Evolutionary conservation across 2,113 vertebrate species (phyloP).

Genomic region (Podiceps cristatus): DNA sequence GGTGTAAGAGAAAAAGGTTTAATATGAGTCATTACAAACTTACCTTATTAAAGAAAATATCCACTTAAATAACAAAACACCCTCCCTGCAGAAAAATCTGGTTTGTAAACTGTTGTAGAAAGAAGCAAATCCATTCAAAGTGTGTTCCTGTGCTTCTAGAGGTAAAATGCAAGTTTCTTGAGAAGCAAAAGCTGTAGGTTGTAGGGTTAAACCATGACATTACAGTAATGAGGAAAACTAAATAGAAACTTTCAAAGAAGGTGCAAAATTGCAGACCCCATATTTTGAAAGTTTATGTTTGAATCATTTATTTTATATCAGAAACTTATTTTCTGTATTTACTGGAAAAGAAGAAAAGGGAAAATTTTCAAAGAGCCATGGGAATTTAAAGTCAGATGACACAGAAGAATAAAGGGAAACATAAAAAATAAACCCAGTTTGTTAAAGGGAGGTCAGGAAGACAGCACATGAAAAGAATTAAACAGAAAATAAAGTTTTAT

Average conservation of each 20-base stretch:
- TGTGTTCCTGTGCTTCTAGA: neutral
- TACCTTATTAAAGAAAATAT: neutral
- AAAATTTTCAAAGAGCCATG: neutral
- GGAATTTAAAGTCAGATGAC: neutral
- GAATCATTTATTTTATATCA: neutral
- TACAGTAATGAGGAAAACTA: neutral
- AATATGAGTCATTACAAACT: neutral
- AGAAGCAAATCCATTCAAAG: neutral
- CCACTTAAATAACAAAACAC: neutral
- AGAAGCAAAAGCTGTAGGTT: neutral
- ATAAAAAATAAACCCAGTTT: neutral
- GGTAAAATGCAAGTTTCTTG: neutral
- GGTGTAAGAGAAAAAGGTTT: neutral
- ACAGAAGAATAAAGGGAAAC: neutral
- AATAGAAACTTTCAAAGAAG: neutral
- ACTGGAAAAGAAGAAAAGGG: neutral
- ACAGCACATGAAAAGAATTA: neutral
- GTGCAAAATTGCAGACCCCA: neutral
- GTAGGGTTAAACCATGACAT: neutral
- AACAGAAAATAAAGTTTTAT: neutral
- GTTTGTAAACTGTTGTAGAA: neutral
- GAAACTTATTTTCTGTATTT: neutral
- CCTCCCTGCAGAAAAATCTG: neutral
- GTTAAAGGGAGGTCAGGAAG: neutral
- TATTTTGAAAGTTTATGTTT: neutral